Conservation (phyloP, 2,888 invertebrate species). For the Philereme vetulata region DNA sequence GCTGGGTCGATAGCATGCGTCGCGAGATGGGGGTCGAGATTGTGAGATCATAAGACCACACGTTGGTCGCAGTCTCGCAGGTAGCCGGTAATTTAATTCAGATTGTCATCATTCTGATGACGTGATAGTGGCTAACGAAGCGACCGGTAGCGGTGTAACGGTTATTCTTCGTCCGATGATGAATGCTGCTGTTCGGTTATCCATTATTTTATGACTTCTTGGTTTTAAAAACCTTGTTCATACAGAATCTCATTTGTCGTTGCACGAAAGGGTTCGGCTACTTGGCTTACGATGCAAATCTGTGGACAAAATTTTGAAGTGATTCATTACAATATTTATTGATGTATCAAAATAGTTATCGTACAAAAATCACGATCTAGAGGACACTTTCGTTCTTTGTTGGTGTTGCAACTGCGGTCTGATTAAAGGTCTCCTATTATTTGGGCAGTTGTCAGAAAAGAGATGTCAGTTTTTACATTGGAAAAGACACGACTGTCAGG, state of each 20-base stretch:
- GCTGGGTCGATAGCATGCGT: slow-evolving; percentile 71
- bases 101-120: slow-evolving; percentile 82
- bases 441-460: no score
- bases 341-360: no score
- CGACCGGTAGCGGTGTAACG: slow-evolving; percentile 72
- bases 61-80: slow-evolving; percentile 78
- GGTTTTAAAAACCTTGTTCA: slow-evolving; percentile 32
- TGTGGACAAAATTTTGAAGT: not conserved
- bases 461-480: no score
- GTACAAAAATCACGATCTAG: no score
- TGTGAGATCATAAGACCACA: slow-evolving; percentile 79
- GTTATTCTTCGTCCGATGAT: slow-evolving; percentile 57
- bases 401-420: no score
- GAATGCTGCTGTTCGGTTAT: slow-evolving; percentile 47
- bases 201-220: slow-evolving; percentile 41
- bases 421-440: no score
- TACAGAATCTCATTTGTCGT: slow-evolving; percentile 22
- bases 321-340: no score
- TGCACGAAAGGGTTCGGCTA: slow-evolving; percentile 11
- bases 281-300: slow-evolving; percentile 4
- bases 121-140: slow-evolving; percentile 80
- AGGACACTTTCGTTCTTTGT: no score
- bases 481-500: no score
- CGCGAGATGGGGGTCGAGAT: slow-evolving; percentile 76
- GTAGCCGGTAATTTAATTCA: slow-evolving; percentile 81